Conservation (phyloP, 2,113 vertebrate genomes). For the Danio rerio region DNA sequence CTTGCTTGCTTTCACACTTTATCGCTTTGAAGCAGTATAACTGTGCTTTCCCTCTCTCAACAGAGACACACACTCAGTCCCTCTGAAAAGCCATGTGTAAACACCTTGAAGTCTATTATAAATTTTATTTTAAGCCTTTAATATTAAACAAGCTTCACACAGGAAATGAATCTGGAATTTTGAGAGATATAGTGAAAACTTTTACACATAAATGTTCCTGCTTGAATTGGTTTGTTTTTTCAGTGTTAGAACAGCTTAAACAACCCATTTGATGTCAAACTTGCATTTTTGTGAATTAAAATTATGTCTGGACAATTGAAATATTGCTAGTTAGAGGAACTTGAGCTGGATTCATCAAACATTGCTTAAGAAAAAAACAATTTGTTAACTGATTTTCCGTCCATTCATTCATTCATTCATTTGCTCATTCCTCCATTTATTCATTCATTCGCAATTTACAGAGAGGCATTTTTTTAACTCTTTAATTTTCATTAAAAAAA, state of each 20-base stretch:
- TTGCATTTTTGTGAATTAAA: neutral
- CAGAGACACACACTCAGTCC: slow-evolving; percentile 1
- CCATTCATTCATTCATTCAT: too few relatives aligned
- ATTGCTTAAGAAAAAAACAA: neutral
- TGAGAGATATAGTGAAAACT: neutral
- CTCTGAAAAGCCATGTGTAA: slow-evolving; percentile 32
- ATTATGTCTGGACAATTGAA: too few relatives aligned
- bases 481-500: too few relatives aligned
- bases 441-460: too few relatives aligned
- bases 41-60: neutral
- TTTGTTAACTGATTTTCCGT: neutral
- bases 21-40: slow-evolving; percentile 21
- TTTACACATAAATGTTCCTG: slow-evolving; percentile 28
- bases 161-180: slow-evolving; percentile 30
- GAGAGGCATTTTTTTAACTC: too few relatives aligned
- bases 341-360: neutral
- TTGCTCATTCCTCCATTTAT: too few relatives aligned
- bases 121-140: slow-evolving; percentile 15
- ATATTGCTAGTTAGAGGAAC: neutral
- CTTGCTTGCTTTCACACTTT: slow-evolving; percentile 8
- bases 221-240: neutral
- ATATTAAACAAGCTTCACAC: slow-evolving; percentile 16
- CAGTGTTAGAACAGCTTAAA: neutral
- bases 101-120: slow-evolving; percentile 38
- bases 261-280: slow-evolving; percentile 6